These are phyloP conservation scores for Columba janthina DNA, from an alignment of 2,113 vertebrate species.

Conservation along the genomic window DNA sequence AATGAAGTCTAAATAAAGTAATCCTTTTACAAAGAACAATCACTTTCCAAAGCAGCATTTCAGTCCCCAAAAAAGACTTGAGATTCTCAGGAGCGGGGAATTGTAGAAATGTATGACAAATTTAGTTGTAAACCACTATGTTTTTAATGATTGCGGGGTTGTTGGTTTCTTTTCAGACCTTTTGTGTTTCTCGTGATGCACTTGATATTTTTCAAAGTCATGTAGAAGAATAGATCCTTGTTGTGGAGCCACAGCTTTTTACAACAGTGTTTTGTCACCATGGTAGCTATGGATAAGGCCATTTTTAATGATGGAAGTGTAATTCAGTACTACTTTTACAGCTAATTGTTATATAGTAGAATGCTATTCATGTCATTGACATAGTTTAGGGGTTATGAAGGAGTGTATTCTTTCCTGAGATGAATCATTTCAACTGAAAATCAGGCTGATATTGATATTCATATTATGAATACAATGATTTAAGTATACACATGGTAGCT, in stretches of 20 bases:
- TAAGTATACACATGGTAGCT: neutral
- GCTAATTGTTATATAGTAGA: constrained; percentile 28
- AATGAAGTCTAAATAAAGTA: constrained; percentile 68
- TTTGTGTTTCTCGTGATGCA: constrained; percentile 53
- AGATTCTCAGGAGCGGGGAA: neutral
- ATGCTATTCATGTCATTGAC: constrained; percentile 25
- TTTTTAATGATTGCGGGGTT: constrained; percentile 30
- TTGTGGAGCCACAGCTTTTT: constrained; percentile 46
- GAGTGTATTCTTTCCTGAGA: neutral
- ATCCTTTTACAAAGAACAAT: constrained; percentile 64
- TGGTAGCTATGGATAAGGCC: constrained; percentile 37
- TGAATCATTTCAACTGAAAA: neutral
- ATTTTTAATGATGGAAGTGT: constrained; percentile 27
- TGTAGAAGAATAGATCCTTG: constrained; percentile 19
- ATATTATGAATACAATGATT: neutral
- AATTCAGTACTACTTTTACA: neutral
- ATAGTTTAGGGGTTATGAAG: constrained; percentile 22
- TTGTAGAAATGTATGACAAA: constrained; percentile 20
- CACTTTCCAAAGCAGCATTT: constrained; percentile 50
- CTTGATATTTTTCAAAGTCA: constrained; percentile 52
- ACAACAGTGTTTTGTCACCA: constrained; percentile 40
- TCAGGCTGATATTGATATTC: neutral
- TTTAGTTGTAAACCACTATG: constrained; percentile 33
- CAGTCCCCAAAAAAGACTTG: too few species aligned
- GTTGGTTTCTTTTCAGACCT: constrained; percentile 42